These are phyloP conservation scores for Sycophila texana DNA, from an alignment of 2,888 invertebrate genomes.

Conservation along the genomic window DNA sequence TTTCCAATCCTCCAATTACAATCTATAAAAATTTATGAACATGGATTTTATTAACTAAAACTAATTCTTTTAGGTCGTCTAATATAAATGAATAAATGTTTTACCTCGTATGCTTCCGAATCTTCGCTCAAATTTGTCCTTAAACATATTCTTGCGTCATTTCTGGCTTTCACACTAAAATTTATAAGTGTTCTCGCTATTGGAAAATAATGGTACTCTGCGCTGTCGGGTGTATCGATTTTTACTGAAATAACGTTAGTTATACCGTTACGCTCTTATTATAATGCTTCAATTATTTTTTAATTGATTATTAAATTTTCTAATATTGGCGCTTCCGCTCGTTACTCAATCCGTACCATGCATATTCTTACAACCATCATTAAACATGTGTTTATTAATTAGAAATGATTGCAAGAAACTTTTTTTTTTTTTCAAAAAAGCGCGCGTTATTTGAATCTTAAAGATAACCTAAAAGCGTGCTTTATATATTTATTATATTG, in stretches of 20 bases:
- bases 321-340: too few species aligned
- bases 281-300: too few species aligned
- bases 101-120: slow-evolving; percentile 66
- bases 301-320: too few species aligned
- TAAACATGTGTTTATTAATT: too few species aligned
- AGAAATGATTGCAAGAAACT: too few species aligned
- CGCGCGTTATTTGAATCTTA: too few species aligned
- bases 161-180: slow-evolving; percentile 61
- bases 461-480: too few species aligned
- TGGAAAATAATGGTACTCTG: slow-evolving; percentile 65
- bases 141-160: slow-evolving; percentile 66
- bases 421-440: too few species aligned
- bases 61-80: background rate
- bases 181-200: slow-evolving; percentile 61
- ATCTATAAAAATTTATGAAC: slow-evolving; percentile 58
- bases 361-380: too few species aligned
- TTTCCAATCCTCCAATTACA: slow-evolving; percentile 64
- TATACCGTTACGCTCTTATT: too few species aligned
- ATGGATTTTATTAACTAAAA: background rate
- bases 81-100: background rate
- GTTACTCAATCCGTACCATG: too few species aligned
- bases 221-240: slow-evolving; percentile 63
- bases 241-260: slow-evolving; percentile 57
- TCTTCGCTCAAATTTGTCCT: slow-evolving; percentile 65
- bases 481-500: too few species aligned